phyloP scores from a whole-genome alignment of 2,888 invertebrate species.

The Trissolcus japonicus region DNA sequence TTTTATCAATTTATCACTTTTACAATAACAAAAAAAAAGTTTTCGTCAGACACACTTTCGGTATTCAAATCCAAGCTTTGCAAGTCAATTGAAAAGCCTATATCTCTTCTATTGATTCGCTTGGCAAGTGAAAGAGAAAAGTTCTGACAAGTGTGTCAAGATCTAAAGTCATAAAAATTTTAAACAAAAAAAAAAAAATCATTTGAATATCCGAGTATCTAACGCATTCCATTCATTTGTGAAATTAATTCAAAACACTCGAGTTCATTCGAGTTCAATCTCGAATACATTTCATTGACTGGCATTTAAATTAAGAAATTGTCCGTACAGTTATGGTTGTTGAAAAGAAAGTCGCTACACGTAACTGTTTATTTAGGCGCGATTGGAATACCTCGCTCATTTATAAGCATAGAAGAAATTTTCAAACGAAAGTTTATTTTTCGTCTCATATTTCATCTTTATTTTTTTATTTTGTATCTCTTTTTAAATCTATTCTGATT shows the following conservation, averaged over 20 bases:
- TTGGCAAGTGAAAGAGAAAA: constrained; percentile 40
- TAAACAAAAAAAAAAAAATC: constrained; percentile 16
- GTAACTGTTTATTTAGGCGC: constrained; percentile 35
- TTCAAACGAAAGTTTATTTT: not conserved
- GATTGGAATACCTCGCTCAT: constrained; percentile 10
- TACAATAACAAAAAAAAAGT: not conserved
- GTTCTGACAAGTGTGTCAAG: constrained; percentile 44
- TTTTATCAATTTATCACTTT: no score
- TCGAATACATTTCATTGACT: constrained; percentile 6
- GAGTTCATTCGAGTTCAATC: constrained; percentile 13
- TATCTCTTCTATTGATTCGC: constrained; percentile 5
- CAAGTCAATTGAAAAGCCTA: no score
- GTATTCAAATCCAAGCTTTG: no score
- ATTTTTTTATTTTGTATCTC: no score
- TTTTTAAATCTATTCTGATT: no score
- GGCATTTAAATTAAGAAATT: constrained; percentile 16
- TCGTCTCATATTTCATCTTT: not conserved
- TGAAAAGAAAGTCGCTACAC: constrained; percentile 38
- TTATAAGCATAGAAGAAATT: constrained; percentile 19
- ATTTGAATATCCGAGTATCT: constrained; percentile 11
- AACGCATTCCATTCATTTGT: constrained; percentile 1
- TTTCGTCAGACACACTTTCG: not conserved
- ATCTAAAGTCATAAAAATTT: constrained; percentile 6
- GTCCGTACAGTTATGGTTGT: constrained; percentile 33
- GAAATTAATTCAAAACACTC: not conserved